Evolutionary conservation across 2,113 vertebrate genomes (phyloP), one percentile per base, ranked within the genome.

Genomic region (Zapornia atra): DNA sequence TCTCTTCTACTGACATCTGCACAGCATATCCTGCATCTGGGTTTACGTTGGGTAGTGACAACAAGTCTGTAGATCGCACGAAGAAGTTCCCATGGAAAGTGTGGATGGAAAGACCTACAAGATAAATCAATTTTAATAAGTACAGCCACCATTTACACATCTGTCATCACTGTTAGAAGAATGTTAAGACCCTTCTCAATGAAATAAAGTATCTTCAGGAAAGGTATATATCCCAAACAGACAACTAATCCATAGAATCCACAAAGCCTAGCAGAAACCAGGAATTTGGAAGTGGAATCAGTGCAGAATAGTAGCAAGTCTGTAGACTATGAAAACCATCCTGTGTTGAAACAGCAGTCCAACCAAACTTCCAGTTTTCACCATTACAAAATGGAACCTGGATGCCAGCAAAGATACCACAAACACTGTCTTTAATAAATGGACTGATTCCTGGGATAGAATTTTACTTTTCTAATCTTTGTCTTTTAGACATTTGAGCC

Each of bases 61-160:
- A 38, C 95, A 99, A 96, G 94, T 99, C 99, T 12, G 99, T 99
- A 61, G 99, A 99, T 59, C 99, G 98, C 38, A 99, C 99, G 9
- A 99, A 99, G 98, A 99, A 99, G 98, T 99, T 99, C 46, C 99
- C 99, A n/a, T 99, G 99, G 98, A 99, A 99, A 64, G 99, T 99
- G 93, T 99, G 99, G 97, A 99, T 99, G 97, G 99, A 99, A 95
- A 99, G 98, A 94, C 99, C 99, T 99, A 82, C 4, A 64, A 87
- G 96, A 44, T 51, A 57, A 40, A 26, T 65, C 31, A 28, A 1
- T 66, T n/a, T 54, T 44, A 9, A 9, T 0, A 77, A 88, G 18
- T 19, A 33, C 50, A 57, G 60, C 26, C 16, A 71, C 11, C 15
- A 9, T 6, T 61, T 11, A 50, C 6, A 69, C 22, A 81, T 7